Conservation (phyloP, 2,797 vertebrate species). For the Acanthurus lineatus region DNA sequence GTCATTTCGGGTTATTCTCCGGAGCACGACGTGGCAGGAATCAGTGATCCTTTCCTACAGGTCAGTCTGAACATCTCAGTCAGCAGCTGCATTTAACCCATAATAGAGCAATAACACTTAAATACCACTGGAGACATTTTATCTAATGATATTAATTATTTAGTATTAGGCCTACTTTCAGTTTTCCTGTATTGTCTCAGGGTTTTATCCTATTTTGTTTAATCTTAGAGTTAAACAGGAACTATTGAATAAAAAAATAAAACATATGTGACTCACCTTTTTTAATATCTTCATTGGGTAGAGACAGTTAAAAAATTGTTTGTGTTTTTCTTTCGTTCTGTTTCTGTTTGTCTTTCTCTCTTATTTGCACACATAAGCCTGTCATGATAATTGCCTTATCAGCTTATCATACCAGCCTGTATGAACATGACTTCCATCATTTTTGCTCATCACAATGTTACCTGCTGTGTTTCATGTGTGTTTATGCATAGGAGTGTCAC, state of each 20-base stretch:
- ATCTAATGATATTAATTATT: not conserved
- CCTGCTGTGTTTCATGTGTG: no score
- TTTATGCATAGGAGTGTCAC: no score
- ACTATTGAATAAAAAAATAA: not conserved
- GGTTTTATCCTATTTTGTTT: not conserved
- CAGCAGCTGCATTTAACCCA: not conserved
- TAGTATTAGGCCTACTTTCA: no score
- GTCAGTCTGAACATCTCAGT: slow-evolving; percentile 69
- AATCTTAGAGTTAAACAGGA: not conserved
- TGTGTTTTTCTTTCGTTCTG: not conserved
- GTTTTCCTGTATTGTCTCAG: not conserved
- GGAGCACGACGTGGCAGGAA: slow-evolving; percentile 91
- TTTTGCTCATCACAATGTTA: no score
- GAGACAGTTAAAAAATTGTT: no score
- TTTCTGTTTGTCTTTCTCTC: not conserved
- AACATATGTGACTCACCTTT: no score
- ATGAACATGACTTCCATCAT: no score
- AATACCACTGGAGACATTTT: not conserved
- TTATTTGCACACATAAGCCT: no score
- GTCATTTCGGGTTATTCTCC: slow-evolving; percentile 90
- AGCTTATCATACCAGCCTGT: no score
- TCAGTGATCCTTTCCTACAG: slow-evolving; percentile 94
- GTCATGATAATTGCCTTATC: no score
- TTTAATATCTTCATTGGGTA: no score
- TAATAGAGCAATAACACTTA: not conserved